Conservation (phyloP, 2,113 vertebrate genomes). For the human (Homo sapiens) region GRCh38 chr3:191945001-191945500, state of each 20-base stretch:
- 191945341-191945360: not conserved
- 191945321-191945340: not conserved
- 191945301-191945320: not conserved
- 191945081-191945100: not conserved
- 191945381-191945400: conserved; percentile 1
- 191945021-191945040: not conserved
- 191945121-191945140: not conserved
- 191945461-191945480: not conserved
- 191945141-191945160: not conserved
- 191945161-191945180: not conserved
- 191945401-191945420: not conserved
- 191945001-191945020: not conserved
- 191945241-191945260: not conserved
- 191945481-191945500: not conserved
- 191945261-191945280: not conserved
- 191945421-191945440: not conserved
- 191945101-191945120: not conserved
- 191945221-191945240: not conserved
- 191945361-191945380: not conserved
- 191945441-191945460: not conserved
- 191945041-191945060: not conserved
- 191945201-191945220: not conserved
- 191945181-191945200: not conserved
- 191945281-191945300: not conserved
- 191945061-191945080: not conserved